Evolutionary conservation across 2,113 vertebrate species (phyloP).

Genomic region (Redunca redunca): DNA sequence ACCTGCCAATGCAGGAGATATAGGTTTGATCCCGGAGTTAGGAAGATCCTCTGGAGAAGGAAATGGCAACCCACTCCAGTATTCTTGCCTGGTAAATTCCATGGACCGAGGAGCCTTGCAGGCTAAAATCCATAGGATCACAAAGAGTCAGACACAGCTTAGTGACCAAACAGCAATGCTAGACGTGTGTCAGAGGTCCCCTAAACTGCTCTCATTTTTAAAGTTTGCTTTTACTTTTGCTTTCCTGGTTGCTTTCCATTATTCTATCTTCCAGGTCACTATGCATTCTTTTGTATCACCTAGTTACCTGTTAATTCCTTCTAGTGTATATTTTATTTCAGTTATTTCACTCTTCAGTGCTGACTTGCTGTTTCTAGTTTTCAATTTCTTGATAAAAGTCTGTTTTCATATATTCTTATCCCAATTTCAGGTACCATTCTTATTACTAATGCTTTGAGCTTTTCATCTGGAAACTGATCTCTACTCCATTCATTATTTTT

Average conservation of each 20-base stretch:
- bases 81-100: neutral
- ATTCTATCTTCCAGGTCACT: neutral
- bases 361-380: neutral
- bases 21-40: accelerated
- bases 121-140: neutral
- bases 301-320: neutral
- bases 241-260: neutral
- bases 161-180: neutral
- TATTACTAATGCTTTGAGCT: neutral
- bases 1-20: neutral
- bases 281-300: neutral
- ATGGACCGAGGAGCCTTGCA: neutral
- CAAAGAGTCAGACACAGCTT: neutral
- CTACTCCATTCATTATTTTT: neutral
- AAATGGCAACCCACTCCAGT: neutral
- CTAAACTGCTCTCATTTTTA: neutral
- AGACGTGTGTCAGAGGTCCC: neutral
- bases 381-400: neutral
- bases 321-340: neutral
- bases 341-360: neutral
- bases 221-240: neutral
- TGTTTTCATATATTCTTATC: neutral
- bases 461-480: neutral
- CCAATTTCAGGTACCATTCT: neutral
- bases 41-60: neutral